phyloP scores from a whole-genome alignment of 2,888 invertebrate genomes.

The Mellilla xanthometata region DNA sequence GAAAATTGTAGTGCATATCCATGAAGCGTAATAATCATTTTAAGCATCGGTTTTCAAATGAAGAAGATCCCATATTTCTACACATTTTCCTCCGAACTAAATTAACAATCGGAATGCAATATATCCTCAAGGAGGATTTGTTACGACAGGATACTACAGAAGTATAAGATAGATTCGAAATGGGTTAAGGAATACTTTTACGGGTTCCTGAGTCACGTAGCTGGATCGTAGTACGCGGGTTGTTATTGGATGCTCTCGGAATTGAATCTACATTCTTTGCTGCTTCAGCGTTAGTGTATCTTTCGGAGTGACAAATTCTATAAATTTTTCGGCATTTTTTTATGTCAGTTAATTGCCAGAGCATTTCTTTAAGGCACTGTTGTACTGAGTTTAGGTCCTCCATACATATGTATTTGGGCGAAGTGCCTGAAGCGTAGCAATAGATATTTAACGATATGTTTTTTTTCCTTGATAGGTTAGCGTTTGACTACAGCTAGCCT shows the following conservation, averaged over 20 bases:
- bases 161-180: constrained; percentile 12
- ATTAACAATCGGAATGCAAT: constrained; percentile 67
- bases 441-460: too few species aligned
- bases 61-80: background rate
- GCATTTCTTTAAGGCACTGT: too few species aligned
- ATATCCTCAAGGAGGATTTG: constrained; percentile 49
- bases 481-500: too few species aligned
- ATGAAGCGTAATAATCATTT: too few species aligned
- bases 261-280: constrained; percentile 17
- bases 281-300: constrained; percentile 1
- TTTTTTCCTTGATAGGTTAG: too few species aligned
- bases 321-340: too few species aligned
- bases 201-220: constrained; percentile 20
- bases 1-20: too few species aligned
- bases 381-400: too few species aligned
- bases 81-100: constrained; percentile 38
- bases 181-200: constrained; percentile 21
- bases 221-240: constrained; percentile 6
- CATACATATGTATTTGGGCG: too few species aligned
- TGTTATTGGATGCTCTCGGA: constrained; percentile 15
- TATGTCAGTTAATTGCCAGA: too few species aligned
- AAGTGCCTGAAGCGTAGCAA: too few species aligned
- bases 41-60: too few species aligned
- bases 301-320: background rate
- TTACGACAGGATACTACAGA: constrained; percentile 31